A percentile compares a stretch with the other conserved stretches of the same genome.
Evolutionary conservation across 2,888 invertebrate species (phyloP).

Genomic region (Drosophila neonasuta): DNA sequence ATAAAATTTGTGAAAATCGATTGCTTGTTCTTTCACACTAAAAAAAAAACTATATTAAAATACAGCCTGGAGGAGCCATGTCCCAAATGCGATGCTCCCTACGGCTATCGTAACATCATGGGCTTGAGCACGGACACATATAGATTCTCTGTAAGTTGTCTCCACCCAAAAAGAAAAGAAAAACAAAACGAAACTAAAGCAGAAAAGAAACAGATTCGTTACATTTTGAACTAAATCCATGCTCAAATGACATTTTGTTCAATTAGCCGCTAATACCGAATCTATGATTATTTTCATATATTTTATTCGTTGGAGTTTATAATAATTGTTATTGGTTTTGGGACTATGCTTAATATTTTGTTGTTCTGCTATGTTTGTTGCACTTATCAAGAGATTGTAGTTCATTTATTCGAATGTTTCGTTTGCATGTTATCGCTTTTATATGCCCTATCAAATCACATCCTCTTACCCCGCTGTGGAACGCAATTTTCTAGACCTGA

Average conservation of each 20-base stretch:
- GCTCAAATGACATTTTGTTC: slow-evolving; percentile 12
- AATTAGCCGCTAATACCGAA: slow-evolving; percentile 31
- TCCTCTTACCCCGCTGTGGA: slow-evolving; percentile 2
- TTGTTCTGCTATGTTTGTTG: slow-evolving; percentile 12
- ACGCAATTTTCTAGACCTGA: slow-evolving; percentile 30
- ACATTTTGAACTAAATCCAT: slow-evolving; percentile 18
- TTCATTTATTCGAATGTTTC: slow-evolving; percentile 11
- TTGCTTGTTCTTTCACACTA: slow-evolving; percentile 49
- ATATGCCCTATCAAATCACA: slow-evolving; percentile 5
- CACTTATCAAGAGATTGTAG: slow-evolving; percentile 22
- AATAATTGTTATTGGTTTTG: slow-evolving; percentile 18
- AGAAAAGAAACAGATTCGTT: slow-evolving; percentile 9
- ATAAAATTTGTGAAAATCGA: slow-evolving; percentile 42
- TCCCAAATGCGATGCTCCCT: slow-evolving; percentile 94
- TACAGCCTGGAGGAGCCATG: slow-evolving; percentile 88
- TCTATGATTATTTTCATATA: background rate
- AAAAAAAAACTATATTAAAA: slow-evolving; percentile 46
- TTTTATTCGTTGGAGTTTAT: background rate
- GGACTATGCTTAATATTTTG: background rate
- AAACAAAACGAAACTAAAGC: background rate
- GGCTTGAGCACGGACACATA: slow-evolving; percentile 91
- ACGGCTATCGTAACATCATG: slow-evolving; percentile 98
- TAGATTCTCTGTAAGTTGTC: slow-evolving; percentile 91
- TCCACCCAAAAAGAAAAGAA: slow-evolving; percentile 18
- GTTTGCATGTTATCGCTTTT: slow-evolving; percentile 22